Conservation (phyloP, 2,888 invertebrate genomes). For the Microctonus aethiopoides region DNA sequence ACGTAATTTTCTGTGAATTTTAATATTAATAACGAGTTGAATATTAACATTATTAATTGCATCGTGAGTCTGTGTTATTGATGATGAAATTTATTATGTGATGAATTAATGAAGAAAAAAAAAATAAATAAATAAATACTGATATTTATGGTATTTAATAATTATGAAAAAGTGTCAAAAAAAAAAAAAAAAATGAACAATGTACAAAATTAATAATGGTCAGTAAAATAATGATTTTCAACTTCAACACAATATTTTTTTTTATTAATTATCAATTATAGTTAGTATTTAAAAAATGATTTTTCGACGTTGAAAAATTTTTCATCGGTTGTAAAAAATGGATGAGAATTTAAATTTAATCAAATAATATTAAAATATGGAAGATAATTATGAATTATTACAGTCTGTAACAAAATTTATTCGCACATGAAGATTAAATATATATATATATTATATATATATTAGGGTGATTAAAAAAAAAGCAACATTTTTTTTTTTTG, state of each 20-base stretch:
- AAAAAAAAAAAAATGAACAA: slow-evolving; percentile 6
- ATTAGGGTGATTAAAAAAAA: no score
- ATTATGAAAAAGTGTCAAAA: background rate
- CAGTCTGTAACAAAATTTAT: slow-evolving; percentile 8
- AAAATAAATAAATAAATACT: background rate
- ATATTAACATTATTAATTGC: background rate
- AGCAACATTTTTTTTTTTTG: no score
- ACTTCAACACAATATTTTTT: background rate
- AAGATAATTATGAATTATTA: no score
- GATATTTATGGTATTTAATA: background rate
- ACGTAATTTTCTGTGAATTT: background rate
- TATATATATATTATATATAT: no score
- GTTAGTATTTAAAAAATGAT: background rate
- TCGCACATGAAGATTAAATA: background rate
- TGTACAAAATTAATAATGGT: slow-evolving; percentile 20
- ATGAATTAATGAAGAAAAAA: background rate
- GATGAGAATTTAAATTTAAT: background rate
- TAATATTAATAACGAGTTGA: background rate
- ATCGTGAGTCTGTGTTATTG: background rate
- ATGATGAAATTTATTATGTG: background rate
- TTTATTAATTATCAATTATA: background rate
- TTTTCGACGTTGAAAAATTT: background rate
- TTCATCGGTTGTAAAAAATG: no score
- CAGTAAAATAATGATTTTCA: slow-evolving; percentile 10
- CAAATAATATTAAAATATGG: no score